Base-by-base conservation (phyloP, 2,797 vertebrate genomes). In the Taenioides sp. region DNA sequence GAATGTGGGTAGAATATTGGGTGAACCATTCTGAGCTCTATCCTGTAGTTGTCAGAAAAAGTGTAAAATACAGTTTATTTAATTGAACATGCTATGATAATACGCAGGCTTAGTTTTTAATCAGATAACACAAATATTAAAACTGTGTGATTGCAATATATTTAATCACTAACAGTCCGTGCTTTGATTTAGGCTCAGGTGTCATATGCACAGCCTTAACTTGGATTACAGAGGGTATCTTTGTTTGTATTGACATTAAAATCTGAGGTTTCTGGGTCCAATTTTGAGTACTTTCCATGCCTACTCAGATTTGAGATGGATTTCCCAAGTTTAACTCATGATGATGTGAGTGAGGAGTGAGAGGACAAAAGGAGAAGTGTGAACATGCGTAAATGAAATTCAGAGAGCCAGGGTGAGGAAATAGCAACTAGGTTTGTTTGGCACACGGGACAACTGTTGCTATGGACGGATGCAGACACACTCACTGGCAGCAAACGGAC, bases 291-390 rank as follows among this genome's bases (percentile, higher is more conserved):
- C 72, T 65, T 69, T 73, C 49, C 58, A 73, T 64, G 65, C 80
- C 69, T 5, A 18, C 65, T 52, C 70, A 75, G 66, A 60, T 65
- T 78, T 79, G 87, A 74, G 78, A 77, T 62, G 55, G 34, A 52
- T 74, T 85, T 83, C 77, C 67, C 63, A 18, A 34, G 22, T 28
- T 85, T 76, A 75, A 67, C 76, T 86, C 80, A 81, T 83, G 1
- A 80, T 84, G 82, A 86, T 86, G 78, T 83, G 79, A 70, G 70
- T 0, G 5, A 52, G 37, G 63, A 84, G 70, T 75, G 86, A 80
- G 83, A 86, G 81, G 69, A 69, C 82, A 90, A 87, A 75, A 73
- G 59, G 52, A 76, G 76, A 82, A 75, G 83, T 81, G 83, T 20
- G 60, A 80, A 88, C 12, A 25, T 71, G 80, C 78, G 34, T 83